Evolutionary conservation across 2,888 invertebrate species (phyloP).

Genomic region (Acanthosepion lycidas): DNA sequence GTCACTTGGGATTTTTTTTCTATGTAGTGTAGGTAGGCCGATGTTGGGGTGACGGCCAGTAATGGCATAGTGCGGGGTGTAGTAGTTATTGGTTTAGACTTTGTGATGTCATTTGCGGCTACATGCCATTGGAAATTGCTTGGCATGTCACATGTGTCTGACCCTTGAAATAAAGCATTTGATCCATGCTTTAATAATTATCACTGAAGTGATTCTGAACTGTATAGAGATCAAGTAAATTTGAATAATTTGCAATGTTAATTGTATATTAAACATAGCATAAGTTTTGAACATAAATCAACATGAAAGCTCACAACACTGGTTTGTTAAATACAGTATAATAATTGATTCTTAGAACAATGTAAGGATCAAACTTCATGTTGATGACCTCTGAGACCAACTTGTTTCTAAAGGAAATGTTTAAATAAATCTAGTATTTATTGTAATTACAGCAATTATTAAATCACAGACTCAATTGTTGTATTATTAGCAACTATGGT

Average conservation of each 20-base stretch:
- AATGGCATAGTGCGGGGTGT: too few relatives aligned
- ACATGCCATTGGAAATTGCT: too few relatives aligned
- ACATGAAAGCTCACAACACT: neutral
- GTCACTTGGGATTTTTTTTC: too few relatives aligned
- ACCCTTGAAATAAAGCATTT: too few relatives aligned
- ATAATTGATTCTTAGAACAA: neutral
- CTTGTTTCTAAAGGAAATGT: neutral
- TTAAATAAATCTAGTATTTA: neutral
- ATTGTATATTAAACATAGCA: neutral
- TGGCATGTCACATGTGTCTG: too few relatives aligned
- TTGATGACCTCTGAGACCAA: neutral
- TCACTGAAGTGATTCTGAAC: neutral
- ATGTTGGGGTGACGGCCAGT: too few relatives aligned
- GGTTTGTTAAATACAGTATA: neutral
- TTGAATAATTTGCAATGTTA: neutral
- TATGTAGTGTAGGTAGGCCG: too few relatives aligned
- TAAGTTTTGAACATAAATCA: neutral
- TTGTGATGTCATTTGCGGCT: too few relatives aligned
- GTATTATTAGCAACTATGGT: too few relatives aligned
- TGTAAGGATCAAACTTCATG: neutral
- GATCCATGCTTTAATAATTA: neutral
- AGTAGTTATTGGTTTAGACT: too few relatives aligned
- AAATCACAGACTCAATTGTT: too few relatives aligned
- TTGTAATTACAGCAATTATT: too few relatives aligned
- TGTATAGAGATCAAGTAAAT: neutral